Conservation (phyloP, 2,888 invertebrate genomes). For the Leptinotarsa juncta region DNA sequence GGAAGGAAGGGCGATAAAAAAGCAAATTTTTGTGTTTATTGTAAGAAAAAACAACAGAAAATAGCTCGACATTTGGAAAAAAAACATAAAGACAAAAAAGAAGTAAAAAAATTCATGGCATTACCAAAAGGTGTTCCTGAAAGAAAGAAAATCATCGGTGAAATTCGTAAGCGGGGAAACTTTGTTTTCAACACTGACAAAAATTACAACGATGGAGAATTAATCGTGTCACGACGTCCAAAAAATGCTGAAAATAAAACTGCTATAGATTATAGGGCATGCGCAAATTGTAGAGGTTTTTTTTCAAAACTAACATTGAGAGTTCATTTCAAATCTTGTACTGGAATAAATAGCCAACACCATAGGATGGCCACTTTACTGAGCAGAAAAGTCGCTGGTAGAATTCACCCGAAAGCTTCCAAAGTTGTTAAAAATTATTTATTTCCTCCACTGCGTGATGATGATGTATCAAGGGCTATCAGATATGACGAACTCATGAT, state of each 20-base stretch:
- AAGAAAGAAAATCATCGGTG: conserved; percentile 16
- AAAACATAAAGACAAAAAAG: conserved; percentile 23
- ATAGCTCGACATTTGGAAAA: conserved; percentile 26
- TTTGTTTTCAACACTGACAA: conserved; percentile 26
- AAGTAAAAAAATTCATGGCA: conserved; percentile 27
- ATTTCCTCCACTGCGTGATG: conserved; percentile 31
- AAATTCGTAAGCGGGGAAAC: conserved; percentile 28
- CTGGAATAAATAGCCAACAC: background rate
- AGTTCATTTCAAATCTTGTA: conserved; percentile 22
- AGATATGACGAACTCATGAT: conserved; percentile 31
- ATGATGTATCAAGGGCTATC: conserved; percentile 12
- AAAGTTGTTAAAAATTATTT: conserved; percentile 21
- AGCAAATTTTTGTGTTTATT: conserved; percentile 29
- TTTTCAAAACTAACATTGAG: conserved; percentile 26
- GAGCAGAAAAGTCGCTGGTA: conserved; percentile 10
- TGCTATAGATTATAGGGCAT: conserved; percentile 23
- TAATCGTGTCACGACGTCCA: conserved; percentile 26
- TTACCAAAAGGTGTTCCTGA: conserved; percentile 21
- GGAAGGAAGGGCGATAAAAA: conserved; percentile 26
- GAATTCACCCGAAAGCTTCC: conserved; percentile 21
- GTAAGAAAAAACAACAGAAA: conserved; percentile 30
- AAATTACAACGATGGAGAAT: conserved; percentile 25
- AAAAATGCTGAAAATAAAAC: background rate
- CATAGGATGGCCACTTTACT: conserved; percentile 9
- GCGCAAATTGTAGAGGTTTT: conserved; percentile 29